phyloP scores from a whole-genome alignment of 2,113 vertebrate genomes.

The Nyctibius bracteatus region DNA sequence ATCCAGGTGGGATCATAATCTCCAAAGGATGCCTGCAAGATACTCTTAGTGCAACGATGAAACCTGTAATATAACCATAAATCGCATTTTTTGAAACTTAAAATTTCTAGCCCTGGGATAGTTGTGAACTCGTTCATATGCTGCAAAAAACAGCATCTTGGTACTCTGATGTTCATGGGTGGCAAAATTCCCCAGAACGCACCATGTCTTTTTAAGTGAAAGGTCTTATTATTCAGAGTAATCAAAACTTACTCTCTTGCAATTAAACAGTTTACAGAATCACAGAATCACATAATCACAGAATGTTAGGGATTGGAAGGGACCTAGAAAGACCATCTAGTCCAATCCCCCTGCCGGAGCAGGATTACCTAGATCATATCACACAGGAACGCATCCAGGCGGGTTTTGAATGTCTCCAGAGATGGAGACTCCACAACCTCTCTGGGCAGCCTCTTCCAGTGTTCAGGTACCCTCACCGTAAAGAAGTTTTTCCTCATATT shows the following conservation, averaged over 20 bases:
- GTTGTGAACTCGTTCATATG: slow-evolving; percentile 27
- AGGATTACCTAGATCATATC: too few species aligned
- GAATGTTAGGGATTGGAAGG: too few species aligned
- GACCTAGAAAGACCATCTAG: too few species aligned
- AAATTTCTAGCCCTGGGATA: neutral
- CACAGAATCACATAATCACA: too few species aligned
- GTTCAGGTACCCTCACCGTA: too few species aligned
- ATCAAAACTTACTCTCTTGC: neutral
- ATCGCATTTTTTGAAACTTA: neutral
- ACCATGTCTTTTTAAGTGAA: neutral
- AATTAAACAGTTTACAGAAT: slow-evolving; percentile 14
- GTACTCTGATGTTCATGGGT: neutral
- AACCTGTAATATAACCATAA: neutral
- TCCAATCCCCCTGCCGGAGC: too few species aligned
- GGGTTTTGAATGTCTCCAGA: too few species aligned
- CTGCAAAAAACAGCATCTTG: neutral
- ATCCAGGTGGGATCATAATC: neutral
- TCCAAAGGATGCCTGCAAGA: neutral
- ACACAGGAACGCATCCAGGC: too few species aligned
- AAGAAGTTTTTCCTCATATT: too few species aligned
- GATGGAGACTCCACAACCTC: too few species aligned
- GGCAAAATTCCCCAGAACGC: slow-evolving; percentile 10
- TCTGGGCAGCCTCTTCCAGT: too few species aligned
- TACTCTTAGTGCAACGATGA: neutral
- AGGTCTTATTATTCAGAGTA: neutral